Evolutionary conservation across 2,888 invertebrate species (phyloP), one percentile per base, ranked within the genome.

Genomic region (Pristionchus entomophagus): DNA sequence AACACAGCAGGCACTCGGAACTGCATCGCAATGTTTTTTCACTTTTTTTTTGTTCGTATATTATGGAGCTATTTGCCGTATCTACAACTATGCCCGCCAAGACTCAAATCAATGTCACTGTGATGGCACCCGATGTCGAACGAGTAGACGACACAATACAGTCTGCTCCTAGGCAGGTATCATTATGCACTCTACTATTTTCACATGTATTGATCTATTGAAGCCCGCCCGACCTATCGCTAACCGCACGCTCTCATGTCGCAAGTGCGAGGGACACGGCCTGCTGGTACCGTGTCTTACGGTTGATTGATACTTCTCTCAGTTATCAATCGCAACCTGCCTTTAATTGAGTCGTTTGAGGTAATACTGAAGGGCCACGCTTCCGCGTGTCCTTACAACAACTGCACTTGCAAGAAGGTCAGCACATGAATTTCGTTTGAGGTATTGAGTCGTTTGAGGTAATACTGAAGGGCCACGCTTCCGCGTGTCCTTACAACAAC

Each of bases 311-410:
- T 53, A 45, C 41, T 26, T 65, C n/a, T n/a, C n/a, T n/a, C n/a
- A 35, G 22, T n/a, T 56, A 65, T 45, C n/a, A 26, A 56, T 73
- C 73, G 73, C 26, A 41, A 73, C 41, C 0, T 73, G 73, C 22
- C 22, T 65, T 73, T 49, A 41, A 51, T 51, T 51, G 45, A 26
- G n/a, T n/a, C n/a, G n/a, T n/a, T n/a, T 38, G 22, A 88, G 86
- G 91, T 91, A 32, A 91, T 92, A n/a, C 88, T 93, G n/a, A 93
- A 93, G 85, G 93, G 93, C 8, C 93, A 93, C 87, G 93, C 93
- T 1, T 90, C 90, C 56, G 88, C 89, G 38, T 93, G 93, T 85
- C 93, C 92, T 0, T 93, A 88, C 88, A 92, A 93, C 88, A 92
- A 90, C 62, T 93, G 93, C 87, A 88, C 88, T 19, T 93, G 93